phyloP scores from a whole-genome alignment of 2,797 vertebrate species.

The Brotula barbata region DNA sequence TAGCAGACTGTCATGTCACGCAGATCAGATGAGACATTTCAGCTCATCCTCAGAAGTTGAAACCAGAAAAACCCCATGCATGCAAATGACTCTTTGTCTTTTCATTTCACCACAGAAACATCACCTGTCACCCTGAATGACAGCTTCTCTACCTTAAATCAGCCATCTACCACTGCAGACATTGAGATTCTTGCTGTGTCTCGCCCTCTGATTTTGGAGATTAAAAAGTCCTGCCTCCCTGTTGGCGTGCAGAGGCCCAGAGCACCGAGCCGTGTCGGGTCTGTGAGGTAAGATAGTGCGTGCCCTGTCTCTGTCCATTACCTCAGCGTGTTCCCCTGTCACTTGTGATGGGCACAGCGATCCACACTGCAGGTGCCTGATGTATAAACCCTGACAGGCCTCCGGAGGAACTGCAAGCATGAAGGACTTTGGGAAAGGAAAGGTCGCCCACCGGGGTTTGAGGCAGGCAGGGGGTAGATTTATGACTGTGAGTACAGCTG shows the following conservation, averaged over 20 bases:
- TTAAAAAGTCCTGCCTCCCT: background rate
- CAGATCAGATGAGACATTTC: conserved; percentile 16
- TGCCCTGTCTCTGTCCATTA: conserved; percentile 45
- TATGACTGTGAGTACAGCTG: conserved; percentile 1
- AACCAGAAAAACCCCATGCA: conserved; percentile 1
- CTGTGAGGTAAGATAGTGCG: conserved; percentile 2
- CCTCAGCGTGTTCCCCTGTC: conserved; percentile 28
- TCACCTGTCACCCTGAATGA: conserved; percentile 16
- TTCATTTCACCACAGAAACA: conserved; percentile 7
- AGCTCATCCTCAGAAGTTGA: conserved; percentile 5
- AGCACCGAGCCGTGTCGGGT: conserved; percentile 4
- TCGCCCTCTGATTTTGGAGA: conserved; percentile 10
- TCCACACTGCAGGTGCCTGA: conserved; percentile 29
- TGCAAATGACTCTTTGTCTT: background rate
- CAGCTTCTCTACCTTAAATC: conserved; percentile 26
- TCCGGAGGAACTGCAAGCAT: conserved; percentile 24
- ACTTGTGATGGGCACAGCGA: conserved; percentile 25
- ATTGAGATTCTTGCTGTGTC: conserved; percentile 18
- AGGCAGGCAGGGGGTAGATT: conserved; percentile 32
- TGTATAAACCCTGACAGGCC: conserved; percentile 46
- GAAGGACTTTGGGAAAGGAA: conserved; percentile 30
- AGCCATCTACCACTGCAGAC: background rate
- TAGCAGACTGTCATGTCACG: background rate
- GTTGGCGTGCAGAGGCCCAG: background rate
- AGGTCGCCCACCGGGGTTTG: conserved; percentile 10